phyloP scores from a whole-genome alignment of 2,113 vertebrate species.

The Rhodinocichla rosea region DNA sequence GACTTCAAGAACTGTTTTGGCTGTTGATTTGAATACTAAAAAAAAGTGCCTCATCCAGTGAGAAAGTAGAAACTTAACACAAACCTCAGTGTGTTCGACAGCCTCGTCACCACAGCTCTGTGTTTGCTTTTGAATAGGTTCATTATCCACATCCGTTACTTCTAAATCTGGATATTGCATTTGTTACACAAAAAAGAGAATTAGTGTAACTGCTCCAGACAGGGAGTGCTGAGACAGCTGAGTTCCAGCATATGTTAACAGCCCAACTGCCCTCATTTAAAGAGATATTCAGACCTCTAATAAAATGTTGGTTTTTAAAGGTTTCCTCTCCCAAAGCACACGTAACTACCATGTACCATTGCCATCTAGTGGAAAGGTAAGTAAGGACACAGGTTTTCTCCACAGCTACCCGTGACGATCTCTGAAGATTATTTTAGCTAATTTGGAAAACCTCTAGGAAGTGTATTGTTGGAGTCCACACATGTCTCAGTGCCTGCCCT shows the following conservation, averaged over 20 bases:
- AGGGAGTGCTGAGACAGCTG: neutral
- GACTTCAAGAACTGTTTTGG: neutral
- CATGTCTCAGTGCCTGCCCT: neutral
- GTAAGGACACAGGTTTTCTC: constrained; percentile 27
- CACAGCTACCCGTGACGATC: neutral
- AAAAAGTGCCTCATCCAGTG: neutral
- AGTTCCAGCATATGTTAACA: neutral
- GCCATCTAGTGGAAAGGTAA: constrained; percentile 65
- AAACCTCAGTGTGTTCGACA: neutral
- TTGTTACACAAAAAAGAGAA: neutral
- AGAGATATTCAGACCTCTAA: neutral
- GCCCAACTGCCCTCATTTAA: neutral
- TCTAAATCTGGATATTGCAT: neutral
- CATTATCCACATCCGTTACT: neutral
- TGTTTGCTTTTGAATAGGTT: neutral
- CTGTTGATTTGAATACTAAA: neutral
- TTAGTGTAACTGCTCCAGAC: neutral
- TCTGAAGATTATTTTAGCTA: neutral
- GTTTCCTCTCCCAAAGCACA: neutral
- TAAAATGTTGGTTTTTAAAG: neutral
- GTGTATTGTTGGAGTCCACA: neutral
- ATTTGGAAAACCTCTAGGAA: neutral
- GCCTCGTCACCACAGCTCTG: neutral
- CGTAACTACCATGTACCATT: constrained; percentile 41
- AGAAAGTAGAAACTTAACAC: neutral